A percentile compares a stretch with the other conserved stretches of the same genome.
phyloP scores from a whole-genome alignment of 1,140 invertebrate species.

The Trissolcus basalis region DNA sequence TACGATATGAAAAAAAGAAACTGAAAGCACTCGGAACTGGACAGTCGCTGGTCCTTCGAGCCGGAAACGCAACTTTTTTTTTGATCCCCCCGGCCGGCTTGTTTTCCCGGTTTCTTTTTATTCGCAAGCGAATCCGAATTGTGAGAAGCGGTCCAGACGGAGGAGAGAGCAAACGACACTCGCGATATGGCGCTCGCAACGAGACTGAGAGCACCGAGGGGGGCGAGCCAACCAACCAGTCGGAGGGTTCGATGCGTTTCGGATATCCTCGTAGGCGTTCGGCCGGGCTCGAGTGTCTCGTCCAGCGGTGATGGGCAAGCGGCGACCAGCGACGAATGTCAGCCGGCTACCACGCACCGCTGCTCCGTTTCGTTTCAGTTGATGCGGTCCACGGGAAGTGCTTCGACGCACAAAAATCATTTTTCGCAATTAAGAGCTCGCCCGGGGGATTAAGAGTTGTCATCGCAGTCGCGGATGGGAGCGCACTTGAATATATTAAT shows the following conservation, averaged over 20 bases:
- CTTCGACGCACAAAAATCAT: conserved; percentile 3
- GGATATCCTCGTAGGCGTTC: conserved; percentile 51
- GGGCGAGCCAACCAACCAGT: conserved; percentile 46
- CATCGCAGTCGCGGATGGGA: too few species aligned
- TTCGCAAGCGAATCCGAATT: conserved; percentile 5
- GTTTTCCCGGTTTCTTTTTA: neutral
- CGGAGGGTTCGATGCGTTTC: conserved; percentile 58
- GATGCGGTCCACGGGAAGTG: conserved; percentile 16
- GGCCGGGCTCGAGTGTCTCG: conserved; percentile 52
- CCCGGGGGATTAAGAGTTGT: neutral
- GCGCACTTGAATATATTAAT: too few species aligned
- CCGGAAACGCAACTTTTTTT: neutral
- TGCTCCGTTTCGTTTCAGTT: conserved; percentile 19
- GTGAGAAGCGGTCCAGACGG: neutral
- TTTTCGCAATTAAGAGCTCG: conserved; percentile 22
- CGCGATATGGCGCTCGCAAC: conserved; percentile 58
- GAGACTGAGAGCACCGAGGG: conserved; percentile 53
- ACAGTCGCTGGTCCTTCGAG: conserved; percentile 6
- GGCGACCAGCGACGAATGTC: conserved; percentile 46
- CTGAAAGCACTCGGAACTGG: conserved; percentile 6
- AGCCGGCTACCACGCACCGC: conserved; percentile 47
- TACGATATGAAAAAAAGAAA: neutral
- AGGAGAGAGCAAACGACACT: conserved; percentile 40
- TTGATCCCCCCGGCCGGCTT: neutral
- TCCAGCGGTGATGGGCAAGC: conserved; percentile 51